phyloP scores from a whole-genome alignment of 2,888 invertebrate species.

The Rotaria socialis region DNA sequence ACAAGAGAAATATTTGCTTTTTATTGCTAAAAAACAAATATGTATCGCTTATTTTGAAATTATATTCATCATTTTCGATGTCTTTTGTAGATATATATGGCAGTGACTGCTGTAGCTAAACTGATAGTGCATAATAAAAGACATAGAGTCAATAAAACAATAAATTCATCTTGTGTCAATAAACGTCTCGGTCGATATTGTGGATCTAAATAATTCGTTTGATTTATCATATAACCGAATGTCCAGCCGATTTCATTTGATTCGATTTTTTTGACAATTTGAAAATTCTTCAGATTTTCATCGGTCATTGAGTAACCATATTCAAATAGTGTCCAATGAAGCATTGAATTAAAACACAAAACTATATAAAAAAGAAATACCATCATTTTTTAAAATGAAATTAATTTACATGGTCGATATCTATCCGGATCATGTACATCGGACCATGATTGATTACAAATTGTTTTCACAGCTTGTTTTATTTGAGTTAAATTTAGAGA shows the following conservation, averaged over 20 bases:
- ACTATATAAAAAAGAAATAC: neutral
- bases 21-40: no score
- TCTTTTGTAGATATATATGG: no score
- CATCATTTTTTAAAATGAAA: no score
- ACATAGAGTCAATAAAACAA: neutral
- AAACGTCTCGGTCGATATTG: neutral
- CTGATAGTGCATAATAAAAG: neutral
- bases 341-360: slow-evolving; percentile 22
- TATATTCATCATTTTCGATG: no score
- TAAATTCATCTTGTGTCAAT: neutral
- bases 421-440: neutral
- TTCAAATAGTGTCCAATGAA: slow-evolving; percentile 22
- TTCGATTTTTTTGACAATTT: neutral
- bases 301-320: neutral
- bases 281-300: slow-evolving; percentile 34
- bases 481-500: neutral
- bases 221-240: slow-evolving; percentile 30
- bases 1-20: no score
- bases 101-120: no score
- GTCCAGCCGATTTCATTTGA: neutral
- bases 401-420: neutral
- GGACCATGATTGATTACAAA: neutral
- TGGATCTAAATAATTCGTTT: neutral
- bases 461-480: neutral
- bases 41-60: no score